Percentiles rank a stretch among this genome's conserved stretches.
These are phyloP conservation scores for Paedocypris sp. DNA, from an alignment of 2,113 vertebrate species.

Conservation along the genomic window DNA sequence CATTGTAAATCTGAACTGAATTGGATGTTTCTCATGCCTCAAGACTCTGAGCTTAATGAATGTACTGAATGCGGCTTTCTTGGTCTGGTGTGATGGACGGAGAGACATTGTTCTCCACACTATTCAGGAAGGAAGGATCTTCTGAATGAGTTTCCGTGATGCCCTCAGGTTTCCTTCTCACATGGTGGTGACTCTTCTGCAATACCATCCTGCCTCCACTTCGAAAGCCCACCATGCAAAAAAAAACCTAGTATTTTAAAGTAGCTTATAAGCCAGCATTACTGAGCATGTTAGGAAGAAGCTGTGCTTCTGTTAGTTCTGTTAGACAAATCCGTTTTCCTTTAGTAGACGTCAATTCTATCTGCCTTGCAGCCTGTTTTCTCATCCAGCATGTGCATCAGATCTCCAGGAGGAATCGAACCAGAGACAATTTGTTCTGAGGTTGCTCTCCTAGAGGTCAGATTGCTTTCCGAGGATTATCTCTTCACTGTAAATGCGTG, in stretches of 20 bases:
- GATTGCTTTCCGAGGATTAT: not conserved
- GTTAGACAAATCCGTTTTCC: conserved; percentile 11
- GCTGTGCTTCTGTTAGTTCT: not conserved
- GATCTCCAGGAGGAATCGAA: not conserved
- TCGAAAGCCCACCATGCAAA: conserved; percentile 54
- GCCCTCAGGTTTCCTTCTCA: not conserved
- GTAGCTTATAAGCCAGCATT: conserved; percentile 29
- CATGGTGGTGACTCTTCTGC: conserved; percentile 11
- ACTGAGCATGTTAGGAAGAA: conserved; percentile 18
- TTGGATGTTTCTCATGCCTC: conserved; percentile 26
- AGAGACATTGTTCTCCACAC: not conserved
- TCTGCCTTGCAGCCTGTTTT: conserved; percentile 41
- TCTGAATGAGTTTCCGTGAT: not conserved
- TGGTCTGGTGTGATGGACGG: not conserved
- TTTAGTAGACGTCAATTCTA: conserved; percentile 14
- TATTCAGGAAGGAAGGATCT: conserved; percentile 9
- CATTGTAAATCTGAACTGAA: not conserved
- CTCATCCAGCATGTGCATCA: conserved; percentile 40
- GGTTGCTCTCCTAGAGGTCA: too few relatives aligned
- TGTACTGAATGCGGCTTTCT: conserved; percentile 17
- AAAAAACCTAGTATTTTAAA: conserved; percentile 18
- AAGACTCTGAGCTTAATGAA: conserved; percentile 35
- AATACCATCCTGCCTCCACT: conserved; percentile 15
- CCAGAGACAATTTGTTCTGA: too few relatives aligned
- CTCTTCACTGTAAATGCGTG: conserved; percentile 9